Conservation (phyloP, 2,113 vertebrate species). For the Entelurus aequoreus region DNA sequence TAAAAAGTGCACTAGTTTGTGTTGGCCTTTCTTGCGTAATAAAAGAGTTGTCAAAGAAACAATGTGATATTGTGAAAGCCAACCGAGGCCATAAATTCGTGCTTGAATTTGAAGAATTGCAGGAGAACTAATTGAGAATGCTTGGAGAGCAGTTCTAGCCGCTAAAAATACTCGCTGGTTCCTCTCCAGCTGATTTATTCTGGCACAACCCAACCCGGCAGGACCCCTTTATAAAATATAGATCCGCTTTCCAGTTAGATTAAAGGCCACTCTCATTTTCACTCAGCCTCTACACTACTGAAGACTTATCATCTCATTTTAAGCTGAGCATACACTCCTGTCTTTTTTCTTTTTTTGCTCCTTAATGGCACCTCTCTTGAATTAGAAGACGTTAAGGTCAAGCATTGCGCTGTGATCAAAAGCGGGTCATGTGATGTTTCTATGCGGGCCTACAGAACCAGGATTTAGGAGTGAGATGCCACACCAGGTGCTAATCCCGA, state of each 20-base stretch:
- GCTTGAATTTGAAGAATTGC: not conserved
- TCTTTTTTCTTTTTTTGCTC: not conserved
- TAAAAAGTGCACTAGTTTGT: no score
- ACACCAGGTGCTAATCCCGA: not conserved
- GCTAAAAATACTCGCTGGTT: constrained; percentile 14
- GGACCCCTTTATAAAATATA: constrained; percentile 13
- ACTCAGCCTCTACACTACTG: constrained; percentile 5
- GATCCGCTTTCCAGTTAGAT: constrained; percentile 3
- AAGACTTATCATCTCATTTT: not conserved
- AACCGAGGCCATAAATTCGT: no score
- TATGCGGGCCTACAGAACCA: not conserved
- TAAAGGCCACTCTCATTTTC: constrained; percentile 23
- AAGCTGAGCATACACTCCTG: not conserved
- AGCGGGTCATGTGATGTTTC: not conserved
- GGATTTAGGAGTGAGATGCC: not conserved
- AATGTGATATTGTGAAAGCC: no score
- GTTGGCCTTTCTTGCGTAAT: no score
- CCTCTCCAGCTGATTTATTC: constrained; percentile 24
- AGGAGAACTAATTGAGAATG: constrained; percentile 8
- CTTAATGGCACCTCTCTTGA: not conserved
- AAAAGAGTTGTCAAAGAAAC: no score
- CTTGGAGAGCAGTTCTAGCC: constrained; percentile 16
- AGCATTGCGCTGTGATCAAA: not conserved
- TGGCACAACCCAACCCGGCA: constrained; percentile 24
- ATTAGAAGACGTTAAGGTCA: constrained; percentile 2